Conservation (phyloP, 2,888 invertebrate species). For the Scaptomyza parva region DNA sequence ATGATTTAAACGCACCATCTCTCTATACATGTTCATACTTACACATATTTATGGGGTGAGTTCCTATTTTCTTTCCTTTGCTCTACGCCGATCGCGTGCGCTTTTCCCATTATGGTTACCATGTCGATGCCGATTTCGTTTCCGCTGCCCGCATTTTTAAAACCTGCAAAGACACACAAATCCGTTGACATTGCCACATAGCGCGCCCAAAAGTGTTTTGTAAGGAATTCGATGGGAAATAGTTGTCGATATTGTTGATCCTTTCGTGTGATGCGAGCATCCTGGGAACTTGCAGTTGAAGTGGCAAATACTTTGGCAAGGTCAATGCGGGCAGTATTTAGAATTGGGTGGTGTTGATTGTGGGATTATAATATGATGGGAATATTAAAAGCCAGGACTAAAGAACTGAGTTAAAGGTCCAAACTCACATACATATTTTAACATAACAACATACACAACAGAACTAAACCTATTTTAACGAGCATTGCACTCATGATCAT, state of each 20-base stretch:
- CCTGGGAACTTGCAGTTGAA: slow-evolving; percentile 53
- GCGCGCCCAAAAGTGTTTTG: slow-evolving; percentile 71
- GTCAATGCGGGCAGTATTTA: slow-evolving; percentile 60
- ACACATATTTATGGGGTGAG: slow-evolving; percentile 55
- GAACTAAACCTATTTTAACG: too few relatives aligned
- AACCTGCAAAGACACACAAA: slow-evolving; percentile 67
- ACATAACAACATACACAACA: too few relatives aligned
- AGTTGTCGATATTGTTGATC: slow-evolving; percentile 33
- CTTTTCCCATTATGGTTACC: slow-evolving; percentile 43
- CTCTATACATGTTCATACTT: too few relatives aligned
- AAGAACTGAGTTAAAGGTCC: too few relatives aligned
- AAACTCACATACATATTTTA: too few relatives aligned
- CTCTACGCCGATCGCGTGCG: slow-evolving; percentile 73
- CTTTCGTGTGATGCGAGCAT: slow-evolving; percentile 38
- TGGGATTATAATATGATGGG: not conserved
- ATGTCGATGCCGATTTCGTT: slow-evolving; percentile 45
- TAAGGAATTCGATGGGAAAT: slow-evolving; percentile 67
- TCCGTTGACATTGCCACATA: slow-evolving; percentile 58
- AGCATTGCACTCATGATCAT: too few relatives aligned
- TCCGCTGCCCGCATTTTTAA: slow-evolving; percentile 73
- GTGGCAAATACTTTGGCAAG: slow-evolving; percentile 25
- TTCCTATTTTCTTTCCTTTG: slow-evolving; percentile 45
- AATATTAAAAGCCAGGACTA: slow-evolving; percentile 3
- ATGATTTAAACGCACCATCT: slow-evolving; percentile 62
- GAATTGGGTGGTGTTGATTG: slow-evolving; percentile 8